Base-by-base conservation (phyloP, 2,888 invertebrate species). In the Scaptomyza caliginosa region DNA sequence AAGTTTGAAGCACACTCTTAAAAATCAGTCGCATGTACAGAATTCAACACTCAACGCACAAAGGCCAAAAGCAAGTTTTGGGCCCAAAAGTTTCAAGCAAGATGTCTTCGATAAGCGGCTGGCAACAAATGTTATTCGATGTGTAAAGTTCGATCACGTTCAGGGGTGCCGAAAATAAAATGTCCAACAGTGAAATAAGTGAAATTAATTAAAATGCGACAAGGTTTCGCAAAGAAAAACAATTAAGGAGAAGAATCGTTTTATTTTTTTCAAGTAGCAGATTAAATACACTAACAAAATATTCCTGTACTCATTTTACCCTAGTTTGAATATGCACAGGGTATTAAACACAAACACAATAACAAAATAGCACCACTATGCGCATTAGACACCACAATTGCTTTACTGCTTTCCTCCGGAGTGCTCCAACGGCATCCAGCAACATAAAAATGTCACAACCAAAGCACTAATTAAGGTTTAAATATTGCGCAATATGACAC, bases 1-100 rank as follows among this genome's bases (percentile, higher is more conserved):
- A 69, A 59, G 67, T 70, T 70, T 34, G 3, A 76, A 76, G 86
- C 83, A 74, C 74, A 71, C 76, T 85, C 88, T 70, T 75, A 68
- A 73, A 82, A 71, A 55, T 75, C 73, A 71, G 63, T 63, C 63
- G 52, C 84, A 74, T 67, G 79, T 74, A 79, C 66, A 59, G 67
- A 78, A 67, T 59, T 59, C 63, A 66, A 67, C 45, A 39, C 56
- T 28, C 48, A 48, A 69, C 16, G 16, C 48, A 10, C 45, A 65
- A 40, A 58, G 45, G 13, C 32, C 66, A 38, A 32, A 2, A 42
- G 19, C 23, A 58, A 36, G 36, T 42, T 46, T 43, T 40, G 39
- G 19, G 28, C 6, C 21, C 36, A 8, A 0, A 50, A 50, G 8
- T 19, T 11, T 6, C 16, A 34, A 34, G 36, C 39, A 19, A 46